phyloP scores from a whole-genome alignment of 92 coral and sea anemone species.

The Zoanthus solanderi region DNA sequence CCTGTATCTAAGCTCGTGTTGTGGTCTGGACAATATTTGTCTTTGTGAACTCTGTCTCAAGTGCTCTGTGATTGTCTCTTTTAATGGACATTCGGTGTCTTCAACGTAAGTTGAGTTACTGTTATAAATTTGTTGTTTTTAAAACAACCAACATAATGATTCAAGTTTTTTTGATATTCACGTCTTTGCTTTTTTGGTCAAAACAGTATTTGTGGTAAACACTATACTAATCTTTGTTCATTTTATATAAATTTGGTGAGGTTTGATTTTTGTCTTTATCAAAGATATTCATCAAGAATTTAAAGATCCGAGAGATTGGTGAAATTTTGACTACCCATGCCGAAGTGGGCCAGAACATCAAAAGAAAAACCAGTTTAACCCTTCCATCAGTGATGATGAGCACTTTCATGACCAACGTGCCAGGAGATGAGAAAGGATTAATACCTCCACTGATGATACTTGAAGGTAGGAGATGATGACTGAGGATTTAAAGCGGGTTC shows the following conservation, averaged over 20 bases:
- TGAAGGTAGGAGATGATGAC: conserved; percentile 66
- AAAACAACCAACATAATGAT: neutral
- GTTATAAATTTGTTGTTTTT: too few species aligned
- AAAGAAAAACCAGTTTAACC: conserved; percentile 72
- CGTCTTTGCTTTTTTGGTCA: neutral
- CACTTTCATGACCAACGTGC: conserved; percentile 92
- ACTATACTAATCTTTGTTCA: too few species aligned
- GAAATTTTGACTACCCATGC: conserved; percentile 91
- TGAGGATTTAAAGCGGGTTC: neutral
- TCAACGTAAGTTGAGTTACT: too few species aligned
- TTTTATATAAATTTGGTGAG: too few species aligned
- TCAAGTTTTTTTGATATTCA: neutral
- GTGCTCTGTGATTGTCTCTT: too few species aligned
- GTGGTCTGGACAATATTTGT: too few species aligned
- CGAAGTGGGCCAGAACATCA: conserved; percentile 78
- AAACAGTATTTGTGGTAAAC: too few species aligned
- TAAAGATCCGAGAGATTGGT: conserved; percentile 73
- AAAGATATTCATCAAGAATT: conserved; percentile 77
- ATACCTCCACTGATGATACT: conserved; percentile 84
- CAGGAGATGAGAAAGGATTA: conserved; percentile 77
- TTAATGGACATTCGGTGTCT: too few species aligned
- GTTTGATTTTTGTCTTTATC: too few species aligned
- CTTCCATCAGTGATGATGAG: conserved; percentile 76
- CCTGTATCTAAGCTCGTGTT: too few species aligned
- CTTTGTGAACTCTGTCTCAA: too few species aligned